A percentile compares a stretch with the other conserved stretches of the same genome.
These are phyloP conservation scores for Pseudopodoces humilis DNA, from an alignment of 2,113 vertebrate genomes.

Conservation along the genomic window DNA sequence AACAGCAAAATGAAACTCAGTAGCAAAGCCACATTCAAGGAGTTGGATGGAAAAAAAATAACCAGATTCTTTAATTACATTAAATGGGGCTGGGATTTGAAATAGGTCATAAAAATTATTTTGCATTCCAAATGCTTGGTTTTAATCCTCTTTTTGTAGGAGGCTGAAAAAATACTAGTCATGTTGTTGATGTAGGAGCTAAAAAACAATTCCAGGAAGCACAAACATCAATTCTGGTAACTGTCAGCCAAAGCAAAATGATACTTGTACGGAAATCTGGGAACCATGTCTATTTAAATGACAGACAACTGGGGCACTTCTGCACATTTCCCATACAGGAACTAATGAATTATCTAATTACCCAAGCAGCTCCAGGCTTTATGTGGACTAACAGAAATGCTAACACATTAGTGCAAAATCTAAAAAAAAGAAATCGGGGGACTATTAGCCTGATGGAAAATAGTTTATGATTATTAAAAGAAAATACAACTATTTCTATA, in stretches of 20 bases:
- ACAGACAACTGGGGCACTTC: background rate
- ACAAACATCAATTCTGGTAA: background rate
- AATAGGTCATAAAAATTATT: background rate
- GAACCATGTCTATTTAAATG: background rate
- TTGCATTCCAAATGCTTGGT: background rate
- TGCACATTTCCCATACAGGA: background rate
- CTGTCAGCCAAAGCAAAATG: background rate
- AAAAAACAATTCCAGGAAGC: background rate
- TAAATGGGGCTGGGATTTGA: background rate
- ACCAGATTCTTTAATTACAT: background rate
- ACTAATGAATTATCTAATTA: slow-evolving; percentile 21
- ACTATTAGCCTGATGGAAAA: background rate
- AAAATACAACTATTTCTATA: background rate
- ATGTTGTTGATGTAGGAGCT: background rate
- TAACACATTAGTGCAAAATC: background rate
- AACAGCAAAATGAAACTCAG: background rate
- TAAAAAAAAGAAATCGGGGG: background rate
- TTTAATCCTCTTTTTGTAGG: background rate
- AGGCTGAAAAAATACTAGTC: background rate
- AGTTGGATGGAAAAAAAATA: background rate
- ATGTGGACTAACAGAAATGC: background rate
- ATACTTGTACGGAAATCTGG: background rate
- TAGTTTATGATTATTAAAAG: background rate
- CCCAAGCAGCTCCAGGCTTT: background rate
- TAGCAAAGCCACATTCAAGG: background rate